Percentiles rank a stretch among this genome's conserved stretches.
Conservation (phyloP, 2,888 invertebrate genomes). For the Aphodius sticticus region DNA sequence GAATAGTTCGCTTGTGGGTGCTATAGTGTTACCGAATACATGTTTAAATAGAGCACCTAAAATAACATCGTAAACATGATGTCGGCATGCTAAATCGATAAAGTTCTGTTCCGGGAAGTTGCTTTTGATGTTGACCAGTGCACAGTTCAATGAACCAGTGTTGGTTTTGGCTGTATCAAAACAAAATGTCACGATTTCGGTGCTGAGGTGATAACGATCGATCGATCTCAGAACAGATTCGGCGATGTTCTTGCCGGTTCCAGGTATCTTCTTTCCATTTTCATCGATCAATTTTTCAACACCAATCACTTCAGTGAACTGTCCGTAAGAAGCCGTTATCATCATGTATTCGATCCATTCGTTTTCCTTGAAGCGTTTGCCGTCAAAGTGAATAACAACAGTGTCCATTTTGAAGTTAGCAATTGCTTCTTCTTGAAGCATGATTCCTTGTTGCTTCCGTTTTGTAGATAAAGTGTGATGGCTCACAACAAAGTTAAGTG, state of each 20-base stretch:
- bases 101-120: not conserved
- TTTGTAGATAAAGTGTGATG: not conserved
- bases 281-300: not conserved
- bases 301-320: not conserved
- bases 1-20: not conserved
- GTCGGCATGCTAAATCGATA: not conserved
- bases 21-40: not conserved
- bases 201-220: not conserved
- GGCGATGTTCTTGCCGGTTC: not conserved
- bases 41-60: not conserved
- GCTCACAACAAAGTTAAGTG: not conserved
- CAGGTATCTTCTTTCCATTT: not conserved
- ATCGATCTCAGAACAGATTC: not conserved
- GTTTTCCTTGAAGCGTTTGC: not conserved
- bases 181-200: not conserved
- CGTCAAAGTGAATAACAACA: not conserved
- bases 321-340: not conserved
- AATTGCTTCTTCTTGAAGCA: not conserved
- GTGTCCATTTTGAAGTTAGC: not conserved
- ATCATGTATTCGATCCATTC: constrained; percentile 4
- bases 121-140: not conserved
- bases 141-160: not conserved
- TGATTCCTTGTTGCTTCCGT: constrained; percentile 4
- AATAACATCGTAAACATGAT: not conserved
- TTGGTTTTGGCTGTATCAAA: not conserved